These are phyloP conservation scores for Geococcyx californianus DNA, from an alignment of 2,113 vertebrate species.

Conservation along the genomic window DNA sequence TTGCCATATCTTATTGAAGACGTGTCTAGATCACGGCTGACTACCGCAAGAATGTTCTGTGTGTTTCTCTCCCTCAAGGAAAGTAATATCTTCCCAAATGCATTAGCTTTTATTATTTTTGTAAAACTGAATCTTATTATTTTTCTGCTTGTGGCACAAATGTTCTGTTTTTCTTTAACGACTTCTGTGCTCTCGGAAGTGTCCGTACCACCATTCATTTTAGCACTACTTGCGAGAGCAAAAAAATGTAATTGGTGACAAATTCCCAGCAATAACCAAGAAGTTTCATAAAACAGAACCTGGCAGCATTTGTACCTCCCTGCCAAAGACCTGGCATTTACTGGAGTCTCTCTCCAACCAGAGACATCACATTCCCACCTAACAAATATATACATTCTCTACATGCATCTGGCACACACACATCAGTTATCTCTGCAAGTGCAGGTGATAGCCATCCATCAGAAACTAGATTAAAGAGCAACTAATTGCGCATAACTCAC, in stretches of 20 bases:
- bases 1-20: background rate
- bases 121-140: slow-evolving; percentile 39
- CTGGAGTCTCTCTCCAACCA: background rate
- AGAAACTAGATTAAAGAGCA: slow-evolving; percentile 37
- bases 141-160: slow-evolving; percentile 2
- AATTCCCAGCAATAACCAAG: background rate
- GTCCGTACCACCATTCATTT: background rate
- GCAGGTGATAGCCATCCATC: slow-evolving; percentile 38
- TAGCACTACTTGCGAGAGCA: background rate
- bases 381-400: background rate
- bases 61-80: background rate
- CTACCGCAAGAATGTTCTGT: background rate
- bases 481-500: slow-evolving; percentile 29
- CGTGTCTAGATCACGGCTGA: background rate
- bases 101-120: slow-evolving; percentile 56
- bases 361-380: background rate
- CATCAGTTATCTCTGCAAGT: background rate
- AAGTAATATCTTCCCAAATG: slow-evolving; percentile 25
- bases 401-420: background rate
- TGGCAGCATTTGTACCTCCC: background rate
- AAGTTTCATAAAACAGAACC: background rate
- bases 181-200: background rate
- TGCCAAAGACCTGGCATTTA: background rate
- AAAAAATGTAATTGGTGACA: background rate
- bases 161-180: background rate